Base-by-base conservation (phyloP, 2,888 invertebrate genomes). In the Ophion obscuratus region DNA sequence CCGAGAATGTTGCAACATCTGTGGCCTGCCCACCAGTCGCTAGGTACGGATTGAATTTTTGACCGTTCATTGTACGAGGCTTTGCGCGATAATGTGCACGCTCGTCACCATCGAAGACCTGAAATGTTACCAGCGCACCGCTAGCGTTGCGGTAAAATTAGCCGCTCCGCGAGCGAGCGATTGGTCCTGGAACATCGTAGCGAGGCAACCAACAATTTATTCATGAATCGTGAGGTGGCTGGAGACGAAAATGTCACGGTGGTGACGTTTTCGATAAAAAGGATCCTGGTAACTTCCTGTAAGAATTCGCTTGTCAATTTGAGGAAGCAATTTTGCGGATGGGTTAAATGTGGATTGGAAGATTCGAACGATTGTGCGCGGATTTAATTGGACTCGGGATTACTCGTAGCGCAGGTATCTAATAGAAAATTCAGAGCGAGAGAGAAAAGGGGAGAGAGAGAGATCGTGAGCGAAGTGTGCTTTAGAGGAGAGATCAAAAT, bases 1-100 rank as follows among this genome's bases (percentile, higher is more conserved):
- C 61, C 27, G 61, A 68, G 53, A 44, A 73, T 83, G 81, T 86
- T 83, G 86, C 86, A 86, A 86, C 81, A 85, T 71, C 85, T 85
- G 83, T 31, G 79, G 86, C 81, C 86, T 74, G 67, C 86, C 83
- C 81, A 86, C 86, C 66, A 59, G 74, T 20, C 27, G 61, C 47
- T 47, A 57, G 31, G 17, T 40, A 40, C 40, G 40, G 77, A 81
- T 78, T 81, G 83, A 81, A 86, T 86, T 86, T 86, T 86, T 78
- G 83, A 85, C 77, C 83, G 77, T 74, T 81, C 81, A 73, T 20
- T 76, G 78, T 73, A 53, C 74, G 40, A 71, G 75, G 61, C 61
- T 82, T 80, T 80, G 79, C 78, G 83, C 77, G 80, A 86, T 86
- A 82, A 82, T 85, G 24, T 57, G 59, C 64, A n/a, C 36, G 20